Evolutionary conservation across 2,113 vertebrate genomes (phyloP).

Genomic region (Salvelinus alpinus): DNA sequence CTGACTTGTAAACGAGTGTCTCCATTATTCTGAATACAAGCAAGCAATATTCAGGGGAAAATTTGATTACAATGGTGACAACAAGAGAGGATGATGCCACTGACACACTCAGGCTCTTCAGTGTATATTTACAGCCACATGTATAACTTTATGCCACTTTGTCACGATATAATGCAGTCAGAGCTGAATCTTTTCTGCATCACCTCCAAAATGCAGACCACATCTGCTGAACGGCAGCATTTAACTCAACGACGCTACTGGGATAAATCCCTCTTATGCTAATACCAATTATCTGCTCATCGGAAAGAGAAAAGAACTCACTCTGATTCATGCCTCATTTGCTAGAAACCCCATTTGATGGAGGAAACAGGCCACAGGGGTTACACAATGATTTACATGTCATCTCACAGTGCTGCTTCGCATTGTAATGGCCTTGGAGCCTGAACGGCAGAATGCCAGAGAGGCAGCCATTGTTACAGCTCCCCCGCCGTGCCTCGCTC

Average conservation of each 20-base stretch:
- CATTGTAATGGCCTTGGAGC: conserved; percentile 23
- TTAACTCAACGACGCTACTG: conserved; percentile 14
- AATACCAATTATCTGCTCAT: conserved; percentile 44
- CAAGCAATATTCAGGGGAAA: background rate
- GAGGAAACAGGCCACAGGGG: conserved; percentile 8
- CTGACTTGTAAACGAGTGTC: background rate
- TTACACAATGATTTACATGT: background rate
- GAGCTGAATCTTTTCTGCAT: conserved; percentile 8
- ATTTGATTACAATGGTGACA: background rate
- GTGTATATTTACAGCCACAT: background rate
- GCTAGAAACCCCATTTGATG: conserved; percentile 18
- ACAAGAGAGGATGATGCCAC: background rate
- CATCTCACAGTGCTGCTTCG: conserved; percentile 17
- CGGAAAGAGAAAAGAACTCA: conserved; percentile 21
- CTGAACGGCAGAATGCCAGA: background rate
- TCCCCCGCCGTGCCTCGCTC: conserved; percentile 12
- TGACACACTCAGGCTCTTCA: background rate
- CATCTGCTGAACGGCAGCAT: background rate
- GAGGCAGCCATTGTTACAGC: conserved; percentile 14
- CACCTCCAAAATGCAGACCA: background rate
- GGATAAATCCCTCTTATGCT: conserved; percentile 20
- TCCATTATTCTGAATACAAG: background rate
- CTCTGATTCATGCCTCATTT: conserved; percentile 16
- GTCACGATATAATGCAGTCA: conserved; percentile 7
- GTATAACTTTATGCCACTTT: background rate